Percentiles rank a stretch among this genome's conserved stretches.
phyloP scores from a whole-genome alignment of 2,113 vertebrate genomes.

The Sinosuthora webbiana region DNA sequence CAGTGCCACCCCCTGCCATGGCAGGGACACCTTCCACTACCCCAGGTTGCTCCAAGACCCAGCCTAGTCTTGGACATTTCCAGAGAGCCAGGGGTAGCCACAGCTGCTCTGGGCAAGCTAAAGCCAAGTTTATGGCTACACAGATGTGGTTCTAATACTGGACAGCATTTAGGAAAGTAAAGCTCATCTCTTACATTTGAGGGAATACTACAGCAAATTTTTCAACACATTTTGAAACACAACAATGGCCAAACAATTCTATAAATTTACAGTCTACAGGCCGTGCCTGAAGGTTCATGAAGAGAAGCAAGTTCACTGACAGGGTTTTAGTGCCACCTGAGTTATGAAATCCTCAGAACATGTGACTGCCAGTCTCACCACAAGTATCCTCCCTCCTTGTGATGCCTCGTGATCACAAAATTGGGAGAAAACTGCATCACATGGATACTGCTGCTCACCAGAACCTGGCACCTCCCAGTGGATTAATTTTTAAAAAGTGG shows the following conservation, averaged over 20 bases:
- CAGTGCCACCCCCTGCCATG: rapidly evolving
- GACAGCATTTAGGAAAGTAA: neutral
- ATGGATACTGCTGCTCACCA: neutral
- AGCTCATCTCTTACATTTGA: neutral
- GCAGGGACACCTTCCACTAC: neutral
- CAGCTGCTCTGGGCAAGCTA: neutral
- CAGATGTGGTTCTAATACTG: neutral
- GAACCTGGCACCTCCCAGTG: neutral
- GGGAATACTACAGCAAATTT: rapidly evolving
- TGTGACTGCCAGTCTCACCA: neutral
- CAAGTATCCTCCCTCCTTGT: neutral
- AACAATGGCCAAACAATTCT: neutral
- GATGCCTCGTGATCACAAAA: neutral
- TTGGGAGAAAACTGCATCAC: neutral
- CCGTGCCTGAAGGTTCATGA: neutral
- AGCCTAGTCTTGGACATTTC: neutral
- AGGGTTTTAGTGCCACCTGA: neutral
- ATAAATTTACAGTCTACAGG: neutral
- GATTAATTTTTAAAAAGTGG: neutral
- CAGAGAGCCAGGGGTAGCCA: neutral
- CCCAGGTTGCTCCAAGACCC: neutral
- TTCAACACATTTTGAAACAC: neutral
- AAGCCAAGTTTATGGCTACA: neutral
- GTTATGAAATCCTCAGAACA: neutral
- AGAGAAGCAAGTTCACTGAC: neutral